Conservation (phyloP, 1,140 invertebrate genomes). For the Apis dorsata region DNA sequence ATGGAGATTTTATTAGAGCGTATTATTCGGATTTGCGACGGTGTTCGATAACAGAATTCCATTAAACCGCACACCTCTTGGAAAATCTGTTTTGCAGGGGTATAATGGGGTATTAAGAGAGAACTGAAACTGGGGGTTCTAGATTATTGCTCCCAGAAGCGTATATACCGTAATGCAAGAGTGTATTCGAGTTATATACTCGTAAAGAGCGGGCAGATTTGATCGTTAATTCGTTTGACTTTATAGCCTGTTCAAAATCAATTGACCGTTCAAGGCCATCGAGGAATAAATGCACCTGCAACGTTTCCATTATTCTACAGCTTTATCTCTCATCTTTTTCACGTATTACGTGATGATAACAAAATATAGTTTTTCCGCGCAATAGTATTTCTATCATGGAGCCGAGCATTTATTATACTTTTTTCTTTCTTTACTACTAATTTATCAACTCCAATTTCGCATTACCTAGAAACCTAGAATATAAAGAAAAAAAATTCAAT, state of each 20-base stretch:
- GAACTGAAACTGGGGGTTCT: background rate
- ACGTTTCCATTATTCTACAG: background rate
- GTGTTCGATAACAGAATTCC: background rate
- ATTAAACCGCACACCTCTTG: background rate
- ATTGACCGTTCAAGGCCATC: background rate
- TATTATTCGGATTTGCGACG: background rate
- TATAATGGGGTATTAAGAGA: conserved; percentile 5
- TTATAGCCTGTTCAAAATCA: background rate
- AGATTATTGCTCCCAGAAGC: background rate
- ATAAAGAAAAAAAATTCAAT: background rate
- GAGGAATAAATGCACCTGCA: background rate
- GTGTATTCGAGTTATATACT: background rate
- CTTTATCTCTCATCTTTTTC: background rate
- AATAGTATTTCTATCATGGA: no score
- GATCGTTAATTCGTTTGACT: background rate
- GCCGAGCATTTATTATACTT: no score
- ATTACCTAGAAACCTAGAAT: background rate
- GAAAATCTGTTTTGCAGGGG: background rate
- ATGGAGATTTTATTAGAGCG: background rate
- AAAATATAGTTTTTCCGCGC: no score
- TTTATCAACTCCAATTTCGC: no score
- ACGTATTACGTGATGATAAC: no score
- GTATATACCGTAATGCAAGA: background rate
- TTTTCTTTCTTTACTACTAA: no score
- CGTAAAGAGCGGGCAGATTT: background rate